phyloP scores from a whole-genome alignment of 1,140 invertebrate species.

The Marisa cornuarietis region DNA sequence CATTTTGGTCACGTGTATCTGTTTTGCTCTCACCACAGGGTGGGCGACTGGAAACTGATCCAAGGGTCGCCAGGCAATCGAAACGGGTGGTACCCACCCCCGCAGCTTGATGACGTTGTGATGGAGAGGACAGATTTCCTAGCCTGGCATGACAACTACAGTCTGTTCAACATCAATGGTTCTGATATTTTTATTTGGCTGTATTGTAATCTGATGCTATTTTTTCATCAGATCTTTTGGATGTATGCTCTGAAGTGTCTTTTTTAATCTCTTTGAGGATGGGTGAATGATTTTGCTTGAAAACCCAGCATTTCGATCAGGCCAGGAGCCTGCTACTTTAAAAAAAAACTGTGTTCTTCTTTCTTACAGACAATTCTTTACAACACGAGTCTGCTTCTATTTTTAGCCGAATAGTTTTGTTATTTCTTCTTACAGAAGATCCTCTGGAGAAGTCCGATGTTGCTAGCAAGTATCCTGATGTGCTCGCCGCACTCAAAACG shows the following conservation, averaged over 20 bases:
- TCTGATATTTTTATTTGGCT: too few relatives aligned
- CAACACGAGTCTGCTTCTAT: too few relatives aligned
- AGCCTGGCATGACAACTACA: background rate
- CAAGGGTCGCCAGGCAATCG: constrained; percentile 5
- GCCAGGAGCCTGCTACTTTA: too few relatives aligned
- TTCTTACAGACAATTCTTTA: too few relatives aligned
- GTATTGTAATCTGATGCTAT: too few relatives aligned
- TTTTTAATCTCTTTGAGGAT: too few relatives aligned
- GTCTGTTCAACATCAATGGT: constrained; percentile 4
- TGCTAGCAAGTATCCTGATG: constrained; percentile 19
- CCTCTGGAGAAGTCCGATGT: constrained; percentile 34
- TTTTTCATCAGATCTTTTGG: too few relatives aligned
- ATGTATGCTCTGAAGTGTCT: too few relatives aligned
- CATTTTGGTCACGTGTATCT: too few relatives aligned
- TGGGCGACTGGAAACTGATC: constrained; percentile 16
- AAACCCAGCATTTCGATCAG: too few relatives aligned
- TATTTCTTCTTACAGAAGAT: constrained; percentile 32
- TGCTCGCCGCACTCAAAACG: constrained; percentile 22
- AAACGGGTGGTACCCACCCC: constrained; percentile 32
- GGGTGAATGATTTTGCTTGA: too few relatives aligned
- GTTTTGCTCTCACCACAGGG: background rate
- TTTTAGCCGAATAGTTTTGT: background rate
- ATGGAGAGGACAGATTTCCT: background rate
- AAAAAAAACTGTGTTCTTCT: too few relatives aligned
- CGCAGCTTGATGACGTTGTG: background rate